Base-by-base conservation (phyloP, 2,888 invertebrate species). In the Tachina fera region DNA sequence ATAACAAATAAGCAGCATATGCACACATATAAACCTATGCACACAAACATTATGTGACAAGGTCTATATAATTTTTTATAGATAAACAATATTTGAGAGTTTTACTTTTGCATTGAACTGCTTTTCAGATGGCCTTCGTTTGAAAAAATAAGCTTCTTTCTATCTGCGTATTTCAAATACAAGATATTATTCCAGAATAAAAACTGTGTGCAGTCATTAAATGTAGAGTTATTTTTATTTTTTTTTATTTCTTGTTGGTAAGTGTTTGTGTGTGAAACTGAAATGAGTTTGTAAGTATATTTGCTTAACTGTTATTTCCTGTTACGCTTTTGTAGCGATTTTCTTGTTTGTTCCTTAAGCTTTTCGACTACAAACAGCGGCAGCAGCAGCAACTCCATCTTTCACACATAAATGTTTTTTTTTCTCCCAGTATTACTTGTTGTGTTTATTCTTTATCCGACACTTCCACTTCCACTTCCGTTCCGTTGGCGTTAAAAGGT, bases 281-380 rank as follows among this genome's bases (percentile, higher is more conserved):
- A 78, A 60, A 70, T 67, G 68, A 68, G 67, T 75, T 68, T 83
- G 58, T 58, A 65, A 77, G 71, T 77, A 47, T 72, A 61, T 81
- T 77, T 85, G 81, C 70, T 81, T 77, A 81, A 77, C 76, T 74
- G 77, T 81, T 58, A 85, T 85, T 85, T 85, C 84, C 84, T 85
- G 84, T 68, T 78, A 63, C 68, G 39, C 68, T 83, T 79, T 68
- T 74, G 47, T 77, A 67, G 53, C 53, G 51, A 63, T 77, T 76
- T 70, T 82, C 56, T 41, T 68, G 53, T 76, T 83, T 71, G n/a
- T 67, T 67, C 58, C 76, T 77, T 63, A 60, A 83, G 65, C 75
- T 68, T 58, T 60, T 67, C 49, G 31, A 56, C 19, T 43, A 10
- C 43, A 67, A 68, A 43, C 10, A 49, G 9, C 13, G 49, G 13